Percentiles rank a stretch among this genome's conserved stretches.
phyloP scores from a whole-genome alignment of 2,113 vertebrate genomes.

The Notothenia rossii region DNA sequence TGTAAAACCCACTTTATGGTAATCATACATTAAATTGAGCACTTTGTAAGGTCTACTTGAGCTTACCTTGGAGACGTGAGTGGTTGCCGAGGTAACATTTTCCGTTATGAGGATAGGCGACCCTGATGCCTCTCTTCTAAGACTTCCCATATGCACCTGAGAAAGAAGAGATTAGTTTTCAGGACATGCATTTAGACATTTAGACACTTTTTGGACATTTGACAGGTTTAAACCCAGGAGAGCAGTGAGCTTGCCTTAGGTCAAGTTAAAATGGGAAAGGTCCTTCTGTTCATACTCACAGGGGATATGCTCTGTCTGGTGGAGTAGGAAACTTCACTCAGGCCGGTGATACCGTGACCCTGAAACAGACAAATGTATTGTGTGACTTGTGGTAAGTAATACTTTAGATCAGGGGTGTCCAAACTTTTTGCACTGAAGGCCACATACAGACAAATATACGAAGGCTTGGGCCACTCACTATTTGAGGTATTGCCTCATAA shows the following conservation, averaged over 20 bases:
- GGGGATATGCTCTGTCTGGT: slow-evolving; percentile 82
- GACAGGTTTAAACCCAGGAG: slow-evolving; percentile 34
- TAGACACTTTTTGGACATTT: neutral
- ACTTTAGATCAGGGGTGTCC: too few species aligned
- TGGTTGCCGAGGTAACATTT: slow-evolving; percentile 98
- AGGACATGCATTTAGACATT: too few species aligned
- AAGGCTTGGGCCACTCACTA: too few species aligned
- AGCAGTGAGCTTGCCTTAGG: slow-evolving; percentile 20
- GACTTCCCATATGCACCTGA: slow-evolving; percentile 80
- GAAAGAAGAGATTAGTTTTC: neutral
- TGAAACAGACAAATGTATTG: slow-evolving; percentile 59
- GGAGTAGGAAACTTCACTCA: slow-evolving; percentile 80
- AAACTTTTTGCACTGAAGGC: too few species aligned
- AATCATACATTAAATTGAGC: neutral
- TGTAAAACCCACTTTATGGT: neutral
- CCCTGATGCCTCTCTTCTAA: slow-evolving; percentile 77
- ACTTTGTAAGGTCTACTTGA: neutral
- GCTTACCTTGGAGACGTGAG: slow-evolving; percentile 95
- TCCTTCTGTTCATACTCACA: slow-evolving; percentile 74
- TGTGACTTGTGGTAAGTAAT: neutral
- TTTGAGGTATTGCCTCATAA: too few species aligned
- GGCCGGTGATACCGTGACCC: slow-evolving; percentile 76
- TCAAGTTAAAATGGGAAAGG: slow-evolving; percentile 44
- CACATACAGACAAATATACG: too few species aligned
- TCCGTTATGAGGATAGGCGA: slow-evolving; percentile 86